A percentile compares a stretch with the other conserved stretches of the same genome.
phyloP scores from a whole-genome alignment of 2,797 vertebrate genomes.

The Peromyscus aztecus region DNA sequence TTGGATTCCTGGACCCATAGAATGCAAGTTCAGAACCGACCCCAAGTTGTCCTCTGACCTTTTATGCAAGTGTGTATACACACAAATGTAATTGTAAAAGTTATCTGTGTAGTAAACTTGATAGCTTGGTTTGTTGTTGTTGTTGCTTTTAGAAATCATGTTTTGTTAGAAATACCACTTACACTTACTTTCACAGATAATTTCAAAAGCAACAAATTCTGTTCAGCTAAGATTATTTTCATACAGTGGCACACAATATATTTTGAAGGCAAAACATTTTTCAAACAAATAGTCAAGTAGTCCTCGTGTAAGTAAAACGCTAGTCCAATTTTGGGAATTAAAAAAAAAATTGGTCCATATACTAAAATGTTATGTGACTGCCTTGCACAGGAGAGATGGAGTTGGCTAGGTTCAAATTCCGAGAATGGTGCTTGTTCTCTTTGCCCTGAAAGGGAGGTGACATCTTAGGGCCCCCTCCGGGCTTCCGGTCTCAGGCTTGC shows the following conservation, averaged over 20 bases:
- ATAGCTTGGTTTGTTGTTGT: not conserved
- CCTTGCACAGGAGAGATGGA: not conserved
- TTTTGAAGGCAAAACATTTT: conserved; percentile 7
- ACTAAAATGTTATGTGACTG: not conserved
- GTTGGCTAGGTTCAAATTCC: not conserved
- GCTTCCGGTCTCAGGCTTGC: not conserved
- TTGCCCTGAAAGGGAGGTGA: not conserved
- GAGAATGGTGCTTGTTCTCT: not conserved
- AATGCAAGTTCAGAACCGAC: not conserved
- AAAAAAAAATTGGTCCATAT: not conserved
- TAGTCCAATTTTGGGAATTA: not conserved
- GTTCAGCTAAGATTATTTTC: conserved; percentile 5
- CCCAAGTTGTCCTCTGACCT: not conserved
- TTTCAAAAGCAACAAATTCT: conserved; percentile 26
- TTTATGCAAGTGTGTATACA: not conserved
- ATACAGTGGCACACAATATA: not conserved
- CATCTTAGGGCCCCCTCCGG: too few species aligned
- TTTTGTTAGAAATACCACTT: not conserved
- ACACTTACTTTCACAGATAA: conserved; percentile 5
- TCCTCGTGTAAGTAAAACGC: not conserved
- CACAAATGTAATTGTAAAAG: not conserved
- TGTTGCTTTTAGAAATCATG: not conserved
- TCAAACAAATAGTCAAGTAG: not conserved
- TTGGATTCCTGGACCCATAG: not conserved
- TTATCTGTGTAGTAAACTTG: not conserved